Conservation (phyloP, 2,113 vertebrate species). For the Aleadryas rufinucha region DNA sequence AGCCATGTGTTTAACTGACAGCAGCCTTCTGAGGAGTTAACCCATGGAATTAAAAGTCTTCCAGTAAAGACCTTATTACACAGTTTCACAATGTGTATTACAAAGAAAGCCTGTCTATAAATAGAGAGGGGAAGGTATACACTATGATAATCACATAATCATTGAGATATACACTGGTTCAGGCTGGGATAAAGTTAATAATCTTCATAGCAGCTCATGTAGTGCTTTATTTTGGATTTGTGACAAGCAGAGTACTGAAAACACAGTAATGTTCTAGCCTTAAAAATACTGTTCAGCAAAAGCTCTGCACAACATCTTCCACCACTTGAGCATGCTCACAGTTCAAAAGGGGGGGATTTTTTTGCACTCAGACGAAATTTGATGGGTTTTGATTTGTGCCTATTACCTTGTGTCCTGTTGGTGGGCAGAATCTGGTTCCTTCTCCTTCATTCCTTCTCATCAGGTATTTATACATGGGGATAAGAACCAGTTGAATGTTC, state of each 20-base stretch:
- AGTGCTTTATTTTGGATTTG: neutral
- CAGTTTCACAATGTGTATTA: neutral
- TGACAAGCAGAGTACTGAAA: neutral
- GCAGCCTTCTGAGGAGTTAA: neutral
- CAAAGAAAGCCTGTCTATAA: neutral
- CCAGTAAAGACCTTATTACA: neutral
- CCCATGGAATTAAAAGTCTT: neutral
- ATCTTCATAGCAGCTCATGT: neutral
- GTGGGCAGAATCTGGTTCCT: neutral
- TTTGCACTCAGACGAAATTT: neutral
- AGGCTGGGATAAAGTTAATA: neutral
- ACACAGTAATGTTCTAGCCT: neutral
- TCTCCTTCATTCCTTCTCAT: neutral
- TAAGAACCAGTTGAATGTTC: neutral
- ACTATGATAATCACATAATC: neutral
- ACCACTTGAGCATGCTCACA: neutral
- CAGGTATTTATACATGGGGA: neutral
- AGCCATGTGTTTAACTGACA: neutral
- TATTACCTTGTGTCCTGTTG: neutral
- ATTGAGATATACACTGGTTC: neutral
- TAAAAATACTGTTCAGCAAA: neutral
- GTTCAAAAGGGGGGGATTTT: accelerated
- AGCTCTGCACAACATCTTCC: neutral
- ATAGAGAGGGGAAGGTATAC: neutral
- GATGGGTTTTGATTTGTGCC: neutral